These are phyloP conservation scores for Ischnura elegans DNA, from an alignment of 2,888 invertebrate genomes.

Conservation along the genomic window DNA sequence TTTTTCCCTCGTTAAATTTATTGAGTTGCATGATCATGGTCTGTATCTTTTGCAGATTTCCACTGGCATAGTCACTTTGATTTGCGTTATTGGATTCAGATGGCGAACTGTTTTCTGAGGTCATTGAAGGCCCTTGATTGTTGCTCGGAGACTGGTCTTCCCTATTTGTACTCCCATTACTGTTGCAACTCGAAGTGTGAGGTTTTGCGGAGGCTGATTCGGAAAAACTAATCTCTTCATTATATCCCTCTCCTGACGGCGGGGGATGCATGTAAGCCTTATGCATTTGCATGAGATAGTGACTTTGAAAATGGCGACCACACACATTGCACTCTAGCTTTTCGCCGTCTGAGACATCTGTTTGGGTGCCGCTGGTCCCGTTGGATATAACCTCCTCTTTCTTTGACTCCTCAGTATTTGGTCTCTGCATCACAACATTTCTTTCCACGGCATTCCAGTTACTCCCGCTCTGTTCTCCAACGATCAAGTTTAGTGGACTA, in stretches of 20 bases:
- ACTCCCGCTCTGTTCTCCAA: conserved; percentile 82
- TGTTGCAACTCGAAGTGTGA: conserved; percentile 61
- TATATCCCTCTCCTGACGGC: neutral
- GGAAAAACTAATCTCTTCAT: conserved; percentile 64
- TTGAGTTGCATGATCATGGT: conserved; percentile 94
- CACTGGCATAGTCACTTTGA: conserved; percentile 84
- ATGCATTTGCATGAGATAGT: conserved; percentile 77
- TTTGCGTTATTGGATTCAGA: conserved; percentile 57
- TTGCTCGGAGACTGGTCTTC: conserved; percentile 49
- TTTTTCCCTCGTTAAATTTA: conserved; percentile 81
- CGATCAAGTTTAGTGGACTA: conserved; percentile 86
- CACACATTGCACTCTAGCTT: conserved; percentile 75
- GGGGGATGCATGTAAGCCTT: conserved; percentile 76
- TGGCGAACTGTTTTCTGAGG: conserved; percentile 32
- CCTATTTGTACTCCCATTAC: conserved; percentile 60
- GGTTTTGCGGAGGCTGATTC: conserved; percentile 68
- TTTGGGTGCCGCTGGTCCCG: conserved; percentile 23
- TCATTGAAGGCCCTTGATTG: conserved; percentile 9
- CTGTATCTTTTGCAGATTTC: conserved; percentile 92
- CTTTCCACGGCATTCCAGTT: conserved; percentile 78
- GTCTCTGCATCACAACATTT: conserved; percentile 77
- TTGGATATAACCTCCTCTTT: conserved; percentile 78
- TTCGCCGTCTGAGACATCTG: conserved; percentile 63
- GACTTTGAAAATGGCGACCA: conserved; percentile 76
- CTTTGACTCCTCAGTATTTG: conserved; percentile 73